These are phyloP conservation scores for Unio pictorum DNA, from an alignment of 2,888 invertebrate genomes.

Conservation along the genomic window DNA sequence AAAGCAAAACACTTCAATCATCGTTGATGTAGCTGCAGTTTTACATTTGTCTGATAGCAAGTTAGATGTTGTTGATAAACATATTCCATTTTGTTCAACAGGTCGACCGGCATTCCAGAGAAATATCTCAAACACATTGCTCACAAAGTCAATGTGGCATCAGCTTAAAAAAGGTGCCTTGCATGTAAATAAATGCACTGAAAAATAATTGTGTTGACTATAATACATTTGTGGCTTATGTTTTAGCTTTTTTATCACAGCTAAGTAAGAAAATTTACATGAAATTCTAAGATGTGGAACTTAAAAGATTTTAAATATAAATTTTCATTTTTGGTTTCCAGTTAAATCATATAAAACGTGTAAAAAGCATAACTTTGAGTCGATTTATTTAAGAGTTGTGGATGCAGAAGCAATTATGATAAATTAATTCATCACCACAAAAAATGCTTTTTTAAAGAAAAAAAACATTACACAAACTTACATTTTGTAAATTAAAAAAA, in stretches of 20 bases:
- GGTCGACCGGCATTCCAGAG: conserved; percentile 68
- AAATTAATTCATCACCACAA: too few species aligned
- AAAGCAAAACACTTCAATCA: too few species aligned
- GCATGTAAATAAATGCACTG: not conserved
- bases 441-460: too few species aligned
- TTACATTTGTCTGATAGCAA: not conserved
- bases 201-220: not conserved
- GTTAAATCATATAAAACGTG: too few species aligned
- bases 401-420: too few species aligned
- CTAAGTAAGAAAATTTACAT: not conserved
- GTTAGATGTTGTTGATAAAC: not conserved
- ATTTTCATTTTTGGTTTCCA: too few species aligned
- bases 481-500: too few species aligned
- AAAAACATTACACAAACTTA: too few species aligned
- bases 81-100: conserved; percentile 31
- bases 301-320: too few species aligned
- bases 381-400: too few species aligned
- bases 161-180: conserved; percentile 4
- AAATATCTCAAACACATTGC: conserved; percentile 69
- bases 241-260: not conserved
- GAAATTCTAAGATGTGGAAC: too few species aligned
- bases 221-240: not conserved
- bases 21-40: not conserved
- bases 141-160: conserved; percentile 61
- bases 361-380: too few species aligned